Evolutionary conservation across 2,888 invertebrate species (phyloP).

Genomic region (Drosophila limbata): DNA sequence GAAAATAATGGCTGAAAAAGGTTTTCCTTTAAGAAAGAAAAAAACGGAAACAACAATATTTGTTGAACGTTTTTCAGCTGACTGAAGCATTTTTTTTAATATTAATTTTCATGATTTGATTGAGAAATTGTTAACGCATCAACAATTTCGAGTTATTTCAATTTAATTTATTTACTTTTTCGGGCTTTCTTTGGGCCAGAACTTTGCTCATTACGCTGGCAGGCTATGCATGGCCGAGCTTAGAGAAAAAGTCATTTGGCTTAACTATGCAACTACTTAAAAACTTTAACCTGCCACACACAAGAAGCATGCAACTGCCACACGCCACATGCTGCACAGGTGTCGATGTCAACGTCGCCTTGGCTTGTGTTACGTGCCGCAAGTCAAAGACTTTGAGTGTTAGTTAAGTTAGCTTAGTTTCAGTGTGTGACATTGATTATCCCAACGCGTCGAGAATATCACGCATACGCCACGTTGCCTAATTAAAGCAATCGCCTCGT

Average conservation of each 20-base stretch:
- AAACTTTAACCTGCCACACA: conserved; percentile 50
- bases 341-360: conserved; percentile 36
- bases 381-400: conserved; percentile 37
- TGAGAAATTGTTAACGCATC: conserved; percentile 38
- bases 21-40: conserved; percentile 19
- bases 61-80: conserved; percentile 44
- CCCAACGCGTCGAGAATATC: conserved; percentile 55
- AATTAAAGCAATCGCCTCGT: conserved; percentile 61
- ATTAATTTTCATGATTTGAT: conserved; percentile 56
- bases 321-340: conserved; percentile 42
- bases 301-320: conserved; percentile 16
- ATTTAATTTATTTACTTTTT: conserved; percentile 7
- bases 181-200: conserved; percentile 7
- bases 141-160: conserved; percentile 22
- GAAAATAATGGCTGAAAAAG: conserved; percentile 6
- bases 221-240: conserved; percentile 25
- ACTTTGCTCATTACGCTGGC: conserved; percentile 57
- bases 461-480: conserved; percentile 62
- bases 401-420: conserved; percentile 50
- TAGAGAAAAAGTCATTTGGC: conserved; percentile 19
- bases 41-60: conserved; percentile 22
- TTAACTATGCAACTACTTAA: conserved; percentile 51
- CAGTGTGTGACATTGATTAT: conserved; percentile 32
- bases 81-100: conserved; percentile 40
- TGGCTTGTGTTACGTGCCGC: conserved; percentile 26